Evolutionary conservation across 2,888 invertebrate genomes (phyloP), one percentile per base, ranked within the genome.

Genomic region (Phragmatobia fuliginosa): DNA sequence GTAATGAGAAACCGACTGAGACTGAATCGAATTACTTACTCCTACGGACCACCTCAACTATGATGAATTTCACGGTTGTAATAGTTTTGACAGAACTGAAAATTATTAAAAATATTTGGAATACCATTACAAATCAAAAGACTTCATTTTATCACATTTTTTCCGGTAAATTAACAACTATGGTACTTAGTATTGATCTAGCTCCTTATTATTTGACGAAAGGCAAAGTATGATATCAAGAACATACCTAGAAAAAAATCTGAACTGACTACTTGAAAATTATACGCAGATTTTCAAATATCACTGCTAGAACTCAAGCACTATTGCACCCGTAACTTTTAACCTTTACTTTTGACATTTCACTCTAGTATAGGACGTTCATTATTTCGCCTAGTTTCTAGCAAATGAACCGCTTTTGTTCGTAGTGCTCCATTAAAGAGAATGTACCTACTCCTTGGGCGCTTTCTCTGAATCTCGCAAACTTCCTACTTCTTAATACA

Each of bases 331-430:
- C 88, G 80, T 91, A 90, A 91, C 91, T 87, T 93, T 92, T 93
- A 91, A 93, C 92, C 93, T 93, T 93, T 92, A 90, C 90, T 87
- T 92, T 88, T 93, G 92, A 92, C 93, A 93, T 94, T 93, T 92
- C 86, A 88, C 86, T 88, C 81, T 82, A 79, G 84, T 87, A 90
- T 88, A 90, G 86, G 86, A 85, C 88, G 88, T 88, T 91, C 91
- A 92, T 92, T 92, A 94, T 92, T 90, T 90, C 87, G 87, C 90
- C 85, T 86, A 90, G 90, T 88, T 91, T 90, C 88, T 83, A 91
- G 88, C 88, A 92, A 93, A 93, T 91, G 90, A 92, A 91, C 89
- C 86, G 88, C 92, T 91, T 92, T 94, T 94, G 92, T 94, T 91
- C 90, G 82, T 82, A 85, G 81, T 84, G 85, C 85, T 83, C 89